Conservation (phyloP, 2,797 vertebrate species). For the Aplochiton taeniatus region DNA sequence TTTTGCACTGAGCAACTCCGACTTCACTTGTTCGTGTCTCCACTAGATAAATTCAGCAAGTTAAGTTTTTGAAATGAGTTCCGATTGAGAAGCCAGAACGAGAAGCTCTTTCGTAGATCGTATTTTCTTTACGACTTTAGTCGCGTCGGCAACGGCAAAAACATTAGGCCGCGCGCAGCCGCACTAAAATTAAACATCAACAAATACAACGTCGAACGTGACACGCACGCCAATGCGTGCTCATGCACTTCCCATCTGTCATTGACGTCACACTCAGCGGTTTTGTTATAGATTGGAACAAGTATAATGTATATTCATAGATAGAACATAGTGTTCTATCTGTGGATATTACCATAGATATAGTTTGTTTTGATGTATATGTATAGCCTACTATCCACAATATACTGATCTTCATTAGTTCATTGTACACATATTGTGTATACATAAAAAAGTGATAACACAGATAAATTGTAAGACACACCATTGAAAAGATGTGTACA, state of each 20-base stretch:
- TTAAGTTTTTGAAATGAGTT: conserved; percentile 15
- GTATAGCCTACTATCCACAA: too few species aligned
- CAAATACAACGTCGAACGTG: conserved; percentile 75
- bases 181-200: conserved; percentile 73
- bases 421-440: not conserved
- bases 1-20: too few species aligned
- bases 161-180: conserved; percentile 69
- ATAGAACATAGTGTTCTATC: too few species aligned
- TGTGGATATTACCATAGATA: too few species aligned
- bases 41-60: not conserved
- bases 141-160: conserved; percentile 70
- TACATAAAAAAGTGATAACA: not conserved
- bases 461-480: conserved; percentile 36
- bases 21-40: not conserved
- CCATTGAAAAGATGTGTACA: conserved; percentile 55
- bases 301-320: too few species aligned
- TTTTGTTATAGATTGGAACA: too few species aligned
- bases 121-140: conserved; percentile 30
- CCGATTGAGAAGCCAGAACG: conserved; percentile 31
- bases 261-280: conserved; percentile 13
- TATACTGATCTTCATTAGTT: too few species aligned
- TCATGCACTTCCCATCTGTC: conserved; percentile 31
- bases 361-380: too few species aligned
- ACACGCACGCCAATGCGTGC: conserved; percentile 17
- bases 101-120: conserved; percentile 19